Evolutionary conservation across 2,888 invertebrate species (phyloP).

Genomic region (Diloba caeruleocephala): DNA sequence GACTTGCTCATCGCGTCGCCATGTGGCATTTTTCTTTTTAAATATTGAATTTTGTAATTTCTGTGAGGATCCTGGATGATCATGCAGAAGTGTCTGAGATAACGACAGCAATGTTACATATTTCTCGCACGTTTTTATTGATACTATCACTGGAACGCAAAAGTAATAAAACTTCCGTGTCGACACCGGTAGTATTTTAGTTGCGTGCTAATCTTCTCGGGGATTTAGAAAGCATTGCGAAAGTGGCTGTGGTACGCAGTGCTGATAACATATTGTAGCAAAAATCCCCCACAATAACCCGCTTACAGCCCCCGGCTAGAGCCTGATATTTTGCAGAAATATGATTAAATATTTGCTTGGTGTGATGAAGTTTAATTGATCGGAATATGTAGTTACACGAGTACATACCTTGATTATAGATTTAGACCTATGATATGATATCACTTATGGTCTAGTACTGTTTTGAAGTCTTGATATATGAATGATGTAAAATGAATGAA

Average conservation of each 20-base stretch:
- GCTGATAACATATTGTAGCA: conserved; percentile 76
- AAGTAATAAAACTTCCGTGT: conserved; percentile 54
- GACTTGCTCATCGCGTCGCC: too few species aligned
- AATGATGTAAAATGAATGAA: too few species aligned
- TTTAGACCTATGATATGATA: conserved; percentile 38
- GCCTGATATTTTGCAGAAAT: conserved; percentile 46
- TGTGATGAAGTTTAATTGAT: conserved; percentile 40
- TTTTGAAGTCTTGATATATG: not conserved
- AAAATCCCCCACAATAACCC: conserved; percentile 75
- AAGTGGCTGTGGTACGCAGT: conserved; percentile 71
- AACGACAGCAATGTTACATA: conserved; percentile 42
- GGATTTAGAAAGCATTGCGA: conserved; percentile 81
- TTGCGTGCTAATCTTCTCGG: conserved; percentile 74
- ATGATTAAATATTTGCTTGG: conserved; percentile 46
- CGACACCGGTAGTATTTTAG: conserved; percentile 57
- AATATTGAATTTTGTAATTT: too few species aligned
- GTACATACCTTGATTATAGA: conserved; percentile 46
- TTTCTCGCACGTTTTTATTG: conserved; percentile 38
- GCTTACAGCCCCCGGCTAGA: conserved; percentile 63
- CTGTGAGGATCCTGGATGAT: conserved; percentile 38
- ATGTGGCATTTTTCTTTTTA: too few species aligned
- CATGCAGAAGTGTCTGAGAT: conserved; percentile 16
- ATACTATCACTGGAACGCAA: conserved; percentile 48
- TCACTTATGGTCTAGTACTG: conserved; percentile 13
- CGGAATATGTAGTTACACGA: conserved; percentile 44